Percentiles rank a stretch among this genome's conserved stretches.
Conservation (phyloP, 2,113 vertebrate species). For the Alligator mississippiensis region DNA sequence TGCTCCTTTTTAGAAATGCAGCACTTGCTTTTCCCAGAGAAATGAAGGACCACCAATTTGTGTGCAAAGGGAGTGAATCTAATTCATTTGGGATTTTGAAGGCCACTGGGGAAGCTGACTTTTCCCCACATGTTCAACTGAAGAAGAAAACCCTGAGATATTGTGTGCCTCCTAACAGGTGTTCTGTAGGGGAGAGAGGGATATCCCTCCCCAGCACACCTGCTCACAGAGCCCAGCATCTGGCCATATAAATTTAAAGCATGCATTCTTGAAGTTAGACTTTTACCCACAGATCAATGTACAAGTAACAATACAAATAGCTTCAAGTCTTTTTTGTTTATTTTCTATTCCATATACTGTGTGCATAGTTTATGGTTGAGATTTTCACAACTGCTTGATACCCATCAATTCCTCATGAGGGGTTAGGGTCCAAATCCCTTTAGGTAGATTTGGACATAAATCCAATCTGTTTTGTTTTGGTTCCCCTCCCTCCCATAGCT, state of each 20-base stretch:
- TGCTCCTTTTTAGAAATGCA: not conserved
- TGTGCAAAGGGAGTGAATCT: not conserved
- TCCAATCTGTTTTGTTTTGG: not conserved
- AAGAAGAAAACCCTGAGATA: not conserved
- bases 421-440: constrained; percentile 33
- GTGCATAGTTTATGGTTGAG: not conserved
- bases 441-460: not conserved
- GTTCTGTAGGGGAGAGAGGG: not conserved
- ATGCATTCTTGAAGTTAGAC: not conserved
- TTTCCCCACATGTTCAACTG: not conserved
- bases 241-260: not conserved
- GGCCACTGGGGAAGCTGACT: accelerated
- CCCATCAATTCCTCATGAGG: not conserved
- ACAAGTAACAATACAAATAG: not conserved
- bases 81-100: accelerated
- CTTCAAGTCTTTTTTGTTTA: not conserved
- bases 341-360: not conserved
- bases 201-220: not conserved
- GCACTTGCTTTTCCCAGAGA: not conserved
- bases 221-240: not conserved
- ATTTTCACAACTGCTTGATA: constrained; percentile 7
- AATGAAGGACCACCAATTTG: not conserved
- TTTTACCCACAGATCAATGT: not conserved
- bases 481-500: not conserved
- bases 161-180: accelerated